phyloP scores from a whole-genome alignment of 2,888 invertebrate genomes.

The Agrochola lota region DNA sequence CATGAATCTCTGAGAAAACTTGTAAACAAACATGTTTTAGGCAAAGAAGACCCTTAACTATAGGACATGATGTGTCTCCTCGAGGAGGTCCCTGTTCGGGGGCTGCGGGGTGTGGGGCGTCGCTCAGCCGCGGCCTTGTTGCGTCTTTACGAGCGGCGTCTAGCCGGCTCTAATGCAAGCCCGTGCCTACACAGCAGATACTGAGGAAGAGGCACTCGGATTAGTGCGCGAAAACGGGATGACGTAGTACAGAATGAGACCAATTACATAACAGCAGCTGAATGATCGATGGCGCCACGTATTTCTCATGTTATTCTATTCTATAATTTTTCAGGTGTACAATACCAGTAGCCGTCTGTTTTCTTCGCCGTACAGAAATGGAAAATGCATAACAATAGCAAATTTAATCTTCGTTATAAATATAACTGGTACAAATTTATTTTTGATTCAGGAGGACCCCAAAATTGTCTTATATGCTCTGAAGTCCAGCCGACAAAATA shows the following conservation, averaged over 20 bases:
- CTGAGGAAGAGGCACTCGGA: slow-evolving; percentile 3
- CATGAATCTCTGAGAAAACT: not conserved
- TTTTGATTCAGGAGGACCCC: too few relatives aligned
- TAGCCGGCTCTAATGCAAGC: slow-evolving; percentile 45
- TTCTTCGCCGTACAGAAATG: not conserved
- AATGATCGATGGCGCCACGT: not conserved
- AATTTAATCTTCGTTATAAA: not conserved
- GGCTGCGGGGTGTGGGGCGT: not conserved
- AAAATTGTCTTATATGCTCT: not conserved
- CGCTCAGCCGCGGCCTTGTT: slow-evolving; percentile 38
- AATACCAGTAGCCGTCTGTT: not conserved
- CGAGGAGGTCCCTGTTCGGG: not conserved
- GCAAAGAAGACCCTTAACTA: slow-evolving; percentile 14
- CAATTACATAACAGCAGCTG: not conserved
- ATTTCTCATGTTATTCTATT: not conserved
- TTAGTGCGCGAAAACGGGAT: slow-evolving; percentile 4
- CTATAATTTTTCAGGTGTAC: not conserved
- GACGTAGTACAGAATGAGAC: not conserved
- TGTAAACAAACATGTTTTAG: not conserved
- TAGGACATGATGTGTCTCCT: slow-evolving; percentile 13
- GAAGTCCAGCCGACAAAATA: not conserved
- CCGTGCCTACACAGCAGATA: not conserved
- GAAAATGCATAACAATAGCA: not conserved
- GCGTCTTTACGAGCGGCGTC: slow-evolving; percentile 53
- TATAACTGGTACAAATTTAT: too few relatives aligned